Percentiles rank a stretch among this genome's conserved stretches.
Evolutionary conservation across 2,797 vertebrate species (phyloP).

Genomic region (Pseudopleuronectes americanus): DNA sequence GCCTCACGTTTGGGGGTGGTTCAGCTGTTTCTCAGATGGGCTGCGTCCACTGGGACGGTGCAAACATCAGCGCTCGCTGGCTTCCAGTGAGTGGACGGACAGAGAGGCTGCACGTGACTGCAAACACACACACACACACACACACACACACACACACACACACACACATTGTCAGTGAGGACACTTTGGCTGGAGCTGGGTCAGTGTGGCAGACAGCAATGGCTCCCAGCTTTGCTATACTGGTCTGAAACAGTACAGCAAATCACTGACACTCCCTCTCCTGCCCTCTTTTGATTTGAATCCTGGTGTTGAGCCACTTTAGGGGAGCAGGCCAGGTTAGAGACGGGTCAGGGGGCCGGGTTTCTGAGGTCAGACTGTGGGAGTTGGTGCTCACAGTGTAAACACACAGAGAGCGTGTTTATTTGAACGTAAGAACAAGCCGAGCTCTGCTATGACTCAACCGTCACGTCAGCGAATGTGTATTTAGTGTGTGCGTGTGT

Average conservation of each 20-base stretch:
- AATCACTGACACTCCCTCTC: constrained; percentile 8
- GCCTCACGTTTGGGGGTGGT: constrained; percentile 33
- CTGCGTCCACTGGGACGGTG: constrained; percentile 49
- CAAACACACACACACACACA: constrained; percentile 20
- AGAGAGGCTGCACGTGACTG: constrained; percentile 37
- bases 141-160: neutral
- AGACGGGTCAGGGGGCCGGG: constrained; percentile 20
- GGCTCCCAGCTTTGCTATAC: constrained; percentile 25
- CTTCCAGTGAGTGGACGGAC: constrained; percentile 47
- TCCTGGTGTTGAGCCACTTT: constrained; percentile 10
- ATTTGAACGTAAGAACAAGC: constrained; percentile 49
- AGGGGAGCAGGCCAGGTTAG: neutral
- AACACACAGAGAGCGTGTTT: constrained; percentile 53
- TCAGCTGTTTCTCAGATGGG: constrained; percentile 59
- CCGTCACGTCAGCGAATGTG: neutral
- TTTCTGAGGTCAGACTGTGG: constrained; percentile 47
- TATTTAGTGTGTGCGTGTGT: constrained; percentile 2
- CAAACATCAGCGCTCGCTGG: constrained; percentile 41
- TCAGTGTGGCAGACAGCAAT: constrained; percentile 62
- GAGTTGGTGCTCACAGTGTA: constrained; percentile 46
- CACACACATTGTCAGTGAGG: constrained; percentile 16
- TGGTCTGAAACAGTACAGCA: constrained; percentile 17
- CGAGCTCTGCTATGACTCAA: constrained; percentile 58
- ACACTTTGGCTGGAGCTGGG: constrained; percentile 46
- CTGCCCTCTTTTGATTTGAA: constrained; percentile 30